Conservation (phyloP, 35 echinoderm and acorn worm genomes). For the Hemicentrotus pulcherrimus region DNA sequence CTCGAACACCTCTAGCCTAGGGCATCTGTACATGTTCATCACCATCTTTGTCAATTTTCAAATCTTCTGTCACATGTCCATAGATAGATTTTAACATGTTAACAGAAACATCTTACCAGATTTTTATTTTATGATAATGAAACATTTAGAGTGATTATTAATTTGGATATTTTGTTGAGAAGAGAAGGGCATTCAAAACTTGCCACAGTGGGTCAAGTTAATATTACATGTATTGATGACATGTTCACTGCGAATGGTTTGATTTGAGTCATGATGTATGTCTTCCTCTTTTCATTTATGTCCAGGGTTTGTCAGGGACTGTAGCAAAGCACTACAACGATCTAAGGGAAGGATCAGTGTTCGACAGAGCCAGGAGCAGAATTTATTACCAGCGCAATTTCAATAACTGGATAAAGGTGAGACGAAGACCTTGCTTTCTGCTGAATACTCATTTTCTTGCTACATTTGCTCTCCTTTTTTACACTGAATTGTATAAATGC, state of each 20-base stretch:
- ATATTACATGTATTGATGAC: neutral
- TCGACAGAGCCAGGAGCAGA: constrained; percentile 74
- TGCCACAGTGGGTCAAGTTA: neutral
- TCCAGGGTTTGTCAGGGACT: constrained; percentile 33
- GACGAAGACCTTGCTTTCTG: neutral
- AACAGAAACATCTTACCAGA: too few relatives aligned
- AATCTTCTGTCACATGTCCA: neutral
- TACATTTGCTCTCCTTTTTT: too few relatives aligned
- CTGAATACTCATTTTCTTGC: neutral
- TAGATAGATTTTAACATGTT: too few relatives aligned
- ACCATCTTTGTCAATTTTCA: neutral
- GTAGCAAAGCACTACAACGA: constrained; percentile 98
- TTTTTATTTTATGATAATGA: too few relatives aligned
- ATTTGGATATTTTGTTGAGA: too few relatives aligned
- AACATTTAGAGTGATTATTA: too few relatives aligned
- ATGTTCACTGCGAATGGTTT: neutral
- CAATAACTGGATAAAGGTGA: constrained; percentile 97
- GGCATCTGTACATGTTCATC: neutral
- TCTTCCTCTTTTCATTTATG: neutral
- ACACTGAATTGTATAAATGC: too few relatives aligned
- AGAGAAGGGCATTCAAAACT: too few relatives aligned
- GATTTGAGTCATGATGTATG: neutral
- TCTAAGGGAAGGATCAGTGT: constrained; percentile 74
- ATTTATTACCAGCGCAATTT: constrained; percentile 96
- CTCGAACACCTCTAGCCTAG: neutral